Base-by-base conservation (phyloP, 2,888 invertebrate species). In the Ceriagrion tenellum region DNA sequence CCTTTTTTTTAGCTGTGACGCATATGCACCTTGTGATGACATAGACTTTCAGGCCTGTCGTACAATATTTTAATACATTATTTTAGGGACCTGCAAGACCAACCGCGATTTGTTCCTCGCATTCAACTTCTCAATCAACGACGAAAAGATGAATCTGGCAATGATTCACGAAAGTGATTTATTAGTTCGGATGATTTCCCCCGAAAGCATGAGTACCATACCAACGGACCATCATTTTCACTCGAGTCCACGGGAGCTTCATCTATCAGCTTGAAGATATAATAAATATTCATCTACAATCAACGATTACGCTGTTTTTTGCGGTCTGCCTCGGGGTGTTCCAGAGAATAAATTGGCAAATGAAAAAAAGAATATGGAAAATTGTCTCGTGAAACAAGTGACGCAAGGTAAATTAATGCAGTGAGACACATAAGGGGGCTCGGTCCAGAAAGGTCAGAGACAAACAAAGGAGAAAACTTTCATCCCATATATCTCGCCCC, bases 381-480 rank as follows among this genome's bases (percentile, higher is more conserved):
- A 35, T 69, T 81, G 81, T 30, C 81, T 81, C 81, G 26, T 35
- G 81, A 35, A 81, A 35, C n/a, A 26, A 81, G 35, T 81, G 81
- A 81, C 35, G 81, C 35, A 81, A 81, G 81, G 35, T 1, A 81
- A 30, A 81, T 81, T 81, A 35, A 81, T 35, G 81, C 81, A 81
- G 35, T 12, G 81, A 81, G 35, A 81, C 30, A 56, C 12, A 59
- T 10, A 59, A 20, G 59, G 81, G 81, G 81, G 81, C 30, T 81
- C 35, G 81, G 81, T 35, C 81, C 81, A 81, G 81, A 81, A 81
- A 81, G 81, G 81, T 81, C 81, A 81, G 81, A 81, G 81, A 35
- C 30, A 81, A 81, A 81, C 81, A 81, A 81, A 81, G 35, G 81
- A 81, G 81, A 81, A 81, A 59, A 81, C 81, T 81, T 81, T 81